Percentiles rank a stretch among this genome's conserved stretches.
phyloP scores from a whole-genome alignment of 2,797 vertebrate species.

The Tragelaphus eurycerus region DNA sequence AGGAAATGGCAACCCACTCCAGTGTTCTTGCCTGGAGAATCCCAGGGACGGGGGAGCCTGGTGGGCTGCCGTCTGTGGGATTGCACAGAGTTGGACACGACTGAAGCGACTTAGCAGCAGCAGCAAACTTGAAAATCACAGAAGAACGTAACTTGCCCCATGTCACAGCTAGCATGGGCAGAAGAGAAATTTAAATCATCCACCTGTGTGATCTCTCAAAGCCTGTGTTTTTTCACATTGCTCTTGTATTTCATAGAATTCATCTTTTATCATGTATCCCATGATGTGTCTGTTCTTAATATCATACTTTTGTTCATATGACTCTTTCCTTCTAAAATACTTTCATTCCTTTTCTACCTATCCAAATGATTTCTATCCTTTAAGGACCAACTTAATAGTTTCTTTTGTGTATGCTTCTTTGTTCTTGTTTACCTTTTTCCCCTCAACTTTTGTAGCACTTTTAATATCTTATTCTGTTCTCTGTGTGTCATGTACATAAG shows the following conservation, averaged over 20 bases:
- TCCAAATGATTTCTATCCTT: background rate
- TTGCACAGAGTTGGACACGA: no score
- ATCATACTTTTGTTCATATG: background rate
- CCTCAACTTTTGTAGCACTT: background rate
- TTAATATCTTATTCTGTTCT: background rate
- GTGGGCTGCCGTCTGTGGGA: no score
- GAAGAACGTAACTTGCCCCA: background rate
- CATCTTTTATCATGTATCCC: background rate
- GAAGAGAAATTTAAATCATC: constrained; percentile 15
- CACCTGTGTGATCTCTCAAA: background rate
- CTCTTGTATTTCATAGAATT: background rate
- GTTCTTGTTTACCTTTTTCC: background rate
- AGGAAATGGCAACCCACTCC: no score
- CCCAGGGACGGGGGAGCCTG: no score
- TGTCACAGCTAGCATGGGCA: background rate
- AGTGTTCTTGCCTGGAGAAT: no score
- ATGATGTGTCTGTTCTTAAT: background rate
- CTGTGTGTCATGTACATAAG: background rate
- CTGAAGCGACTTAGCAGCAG: no score
- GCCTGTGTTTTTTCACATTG: background rate
- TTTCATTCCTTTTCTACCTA: background rate
- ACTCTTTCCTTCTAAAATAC: background rate
- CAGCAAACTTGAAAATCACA: background rate
- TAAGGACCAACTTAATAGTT: background rate
- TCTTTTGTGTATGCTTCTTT: background rate